Percentiles rank a stretch among this genome's conserved stretches.
phyloP scores from a whole-genome alignment of 1,140 invertebrate species.

The Drosophila hydei region DNA sequence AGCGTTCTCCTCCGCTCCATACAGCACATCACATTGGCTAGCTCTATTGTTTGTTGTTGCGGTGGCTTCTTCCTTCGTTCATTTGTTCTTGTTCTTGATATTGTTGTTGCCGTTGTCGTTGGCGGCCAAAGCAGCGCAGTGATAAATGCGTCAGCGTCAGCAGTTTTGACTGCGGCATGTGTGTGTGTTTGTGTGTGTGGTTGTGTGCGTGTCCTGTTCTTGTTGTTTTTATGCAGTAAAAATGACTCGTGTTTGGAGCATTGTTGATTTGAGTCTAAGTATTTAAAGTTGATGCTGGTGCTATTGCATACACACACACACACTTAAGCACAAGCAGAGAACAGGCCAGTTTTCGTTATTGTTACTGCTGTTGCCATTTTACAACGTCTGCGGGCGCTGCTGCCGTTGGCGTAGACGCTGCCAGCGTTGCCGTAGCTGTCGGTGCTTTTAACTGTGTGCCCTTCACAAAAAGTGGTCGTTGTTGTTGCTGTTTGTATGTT shows the following conservation, averaged over 20 bases:
- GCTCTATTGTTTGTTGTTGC: conserved; percentile 26
- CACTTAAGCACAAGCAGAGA: background rate
- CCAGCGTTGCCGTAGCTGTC: conserved; percentile 1
- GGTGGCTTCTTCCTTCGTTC: conserved; percentile 26
- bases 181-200: conserved; percentile 22
- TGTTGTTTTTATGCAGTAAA: conserved; percentile 40
- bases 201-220: conserved; percentile 15
- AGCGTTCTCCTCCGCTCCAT: background rate
- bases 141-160: conserved; percentile 57
- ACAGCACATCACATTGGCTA: conserved; percentile 23
- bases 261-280: conserved; percentile 38
- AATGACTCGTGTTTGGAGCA: conserved; percentile 42
- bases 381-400: conserved; percentile 44
- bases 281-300: conserved; percentile 39
- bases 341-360: conserved; percentile 28
- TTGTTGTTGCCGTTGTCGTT: conserved; percentile 31
- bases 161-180: conserved; percentile 46
- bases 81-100: conserved; percentile 13
- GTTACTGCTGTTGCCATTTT: conserved; percentile 44
- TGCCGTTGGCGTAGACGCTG: conserved; percentile 19
- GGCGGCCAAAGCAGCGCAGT: conserved; percentile 44
- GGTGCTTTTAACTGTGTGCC: conserved; percentile 37
- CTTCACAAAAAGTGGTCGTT: conserved; percentile 43
- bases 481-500: conserved; percentile 19
- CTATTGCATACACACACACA: conserved; percentile 2